Conservation (phyloP, 2,113 vertebrate genomes). For the Martes martes region DNA sequence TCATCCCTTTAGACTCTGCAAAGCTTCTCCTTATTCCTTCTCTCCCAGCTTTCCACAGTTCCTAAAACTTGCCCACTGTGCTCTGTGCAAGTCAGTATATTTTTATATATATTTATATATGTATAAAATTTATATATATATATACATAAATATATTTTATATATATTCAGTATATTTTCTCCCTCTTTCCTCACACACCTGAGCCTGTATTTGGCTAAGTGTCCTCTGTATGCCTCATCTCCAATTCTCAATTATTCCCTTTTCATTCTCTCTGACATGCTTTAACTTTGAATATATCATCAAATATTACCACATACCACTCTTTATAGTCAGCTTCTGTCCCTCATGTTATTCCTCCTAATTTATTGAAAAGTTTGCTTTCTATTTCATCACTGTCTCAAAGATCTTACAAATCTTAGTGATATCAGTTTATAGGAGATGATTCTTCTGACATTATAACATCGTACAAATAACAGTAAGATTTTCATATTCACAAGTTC, state of each 20-base stretch:
- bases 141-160: too few species aligned
- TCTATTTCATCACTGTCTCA: not conserved
- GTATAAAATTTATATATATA: too few species aligned
- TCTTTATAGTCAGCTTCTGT: not conserved
- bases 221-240: not conserved
- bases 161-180: not conserved
- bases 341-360: not conserved
- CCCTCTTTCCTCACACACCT: not conserved
- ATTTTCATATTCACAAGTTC: not conserved
- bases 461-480: not conserved
- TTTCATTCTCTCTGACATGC: not conserved
- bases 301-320: not conserved
- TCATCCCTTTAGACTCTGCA: not conserved
- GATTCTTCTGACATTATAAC: not conserved
- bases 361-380: not conserved
- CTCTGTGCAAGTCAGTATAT: not conserved
- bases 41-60: not conserved
- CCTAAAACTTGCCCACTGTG: not conserved
- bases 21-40: not conserved
- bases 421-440: not conserved
- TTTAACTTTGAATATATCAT: not conserved
- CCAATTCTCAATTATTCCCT: not conserved
- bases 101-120: too few species aligned
- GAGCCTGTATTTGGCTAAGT: rapidly evolving
- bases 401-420: not conserved